Base-by-base conservation (phyloP, 2,113 vertebrate genomes). In the Formicarius rufipectus region DNA sequence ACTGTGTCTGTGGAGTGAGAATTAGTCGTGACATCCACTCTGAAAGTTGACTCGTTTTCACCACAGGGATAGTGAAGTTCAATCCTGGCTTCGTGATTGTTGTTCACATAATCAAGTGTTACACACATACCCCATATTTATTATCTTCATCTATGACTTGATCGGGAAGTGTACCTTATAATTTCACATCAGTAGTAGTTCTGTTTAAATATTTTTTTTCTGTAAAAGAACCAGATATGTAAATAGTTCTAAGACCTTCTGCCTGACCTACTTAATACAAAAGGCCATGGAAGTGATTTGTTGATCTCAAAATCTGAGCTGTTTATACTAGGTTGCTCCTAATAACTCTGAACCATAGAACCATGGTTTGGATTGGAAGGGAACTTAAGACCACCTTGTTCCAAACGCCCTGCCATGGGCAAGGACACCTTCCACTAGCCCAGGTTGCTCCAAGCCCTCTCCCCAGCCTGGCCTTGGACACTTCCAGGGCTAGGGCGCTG, bases 361-460 rank as follows among this genome's bases (percentile, higher is more conserved):
- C 1, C 17, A 68, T 20, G 20, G 17, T 49, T 69, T 47, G 14
- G 17, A 6, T 5, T 69, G 47, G 55, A 62, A 49, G 21, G 13
- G 12, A 33, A 17, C 27, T 23, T 4, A 16, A 56, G 8, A 33
- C 13, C 25, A 40, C 9, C 30, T 35, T 1, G 3, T 55, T 19
- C 4, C 30, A 40, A 4, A 9, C 4, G 21, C 28, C 4, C 14
- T 76, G 14, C 30, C 24, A 19, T 27, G 28, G 37, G 5, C 28
- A 81, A 9, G 22, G 14, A 33, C 23, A 37, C 2, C 8, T 82
- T 39, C 37, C 45, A 45, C 9, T 28, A 10, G 0, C 5, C 31
- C 50, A 81, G 44, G 18, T 1, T 81, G 10, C 14, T 64, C 42
- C 23, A 58, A 66, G 19, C 15, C 4, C 33, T 0, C 0, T 39